These are phyloP conservation scores for Heliconius sara DNA, from an alignment of 2,888 invertebrate genomes.

Conservation along the genomic window DNA sequence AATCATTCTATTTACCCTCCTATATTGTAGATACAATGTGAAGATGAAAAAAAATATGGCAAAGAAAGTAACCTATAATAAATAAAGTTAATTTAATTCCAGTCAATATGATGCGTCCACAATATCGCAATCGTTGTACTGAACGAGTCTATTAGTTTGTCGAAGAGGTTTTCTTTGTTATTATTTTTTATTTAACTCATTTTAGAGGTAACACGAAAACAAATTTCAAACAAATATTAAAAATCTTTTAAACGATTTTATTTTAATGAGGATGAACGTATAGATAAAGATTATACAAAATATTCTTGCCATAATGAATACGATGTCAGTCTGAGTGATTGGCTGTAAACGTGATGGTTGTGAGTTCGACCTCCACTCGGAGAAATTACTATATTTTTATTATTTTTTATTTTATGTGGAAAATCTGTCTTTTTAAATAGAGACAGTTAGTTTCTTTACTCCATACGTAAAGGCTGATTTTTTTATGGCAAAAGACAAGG, in stretches of 20 bases:
- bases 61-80: background rate
- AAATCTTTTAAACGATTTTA: background rate
- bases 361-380: no score
- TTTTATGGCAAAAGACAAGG: no score
- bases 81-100: background rate
- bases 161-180: background rate
- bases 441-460: no score
- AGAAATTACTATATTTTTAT: no score
- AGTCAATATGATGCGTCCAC: conserved; percentile 9
- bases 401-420: no score
- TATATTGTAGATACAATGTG: no score
- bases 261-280: no score
- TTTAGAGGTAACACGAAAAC: background rate
- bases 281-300: no score
- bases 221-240: conserved; percentile 1
- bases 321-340: background rate
- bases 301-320: background rate
- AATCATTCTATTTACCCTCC: no score
- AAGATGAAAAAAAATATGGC: background rate
- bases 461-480: no score
- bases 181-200: background rate
- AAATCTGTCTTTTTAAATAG: no score
- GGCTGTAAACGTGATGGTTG: no score
- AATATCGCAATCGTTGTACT: conserved; percentile 8
- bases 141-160: conserved; percentile 19